These are phyloP conservation scores for Octonoba sinensis DNA, from an alignment of 2,888 invertebrate genomes.

Conservation along the genomic window DNA sequence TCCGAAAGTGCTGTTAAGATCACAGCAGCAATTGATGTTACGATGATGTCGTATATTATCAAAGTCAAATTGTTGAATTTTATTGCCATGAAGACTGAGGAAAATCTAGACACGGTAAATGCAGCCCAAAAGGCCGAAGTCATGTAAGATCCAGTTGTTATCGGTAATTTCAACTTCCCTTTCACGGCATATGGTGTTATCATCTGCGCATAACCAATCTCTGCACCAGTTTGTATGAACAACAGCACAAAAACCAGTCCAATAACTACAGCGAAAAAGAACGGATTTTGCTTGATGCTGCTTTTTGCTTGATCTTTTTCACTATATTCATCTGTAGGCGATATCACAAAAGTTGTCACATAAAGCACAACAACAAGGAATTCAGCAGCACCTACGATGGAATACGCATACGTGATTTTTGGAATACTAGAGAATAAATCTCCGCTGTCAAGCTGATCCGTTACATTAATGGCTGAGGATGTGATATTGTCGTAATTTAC, in stretches of 20 bases:
- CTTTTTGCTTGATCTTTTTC: background rate
- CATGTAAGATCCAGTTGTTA: conserved; percentile 70
- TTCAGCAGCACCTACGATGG: conserved; percentile 70
- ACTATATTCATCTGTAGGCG: conserved; percentile 17
- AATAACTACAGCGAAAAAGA: conserved; percentile 4
- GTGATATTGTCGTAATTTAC: background rate
- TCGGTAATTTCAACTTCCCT: conserved; percentile 68
- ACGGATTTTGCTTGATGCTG: background rate
- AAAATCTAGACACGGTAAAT: conserved; percentile 68
- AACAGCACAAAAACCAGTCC: conserved; percentile 18
- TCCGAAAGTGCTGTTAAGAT: conserved; percentile 68
- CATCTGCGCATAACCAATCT: conserved; percentile 72
- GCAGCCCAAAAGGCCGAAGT: conserved; percentile 72
- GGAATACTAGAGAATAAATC: background rate
- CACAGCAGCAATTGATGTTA: conserved; percentile 69
- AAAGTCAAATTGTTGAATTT: conserved; percentile 71
- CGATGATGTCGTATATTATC: conserved; percentile 70
- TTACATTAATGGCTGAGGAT: background rate
- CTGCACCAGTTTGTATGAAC: conserved; percentile 71
- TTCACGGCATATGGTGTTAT: conserved; percentile 71
- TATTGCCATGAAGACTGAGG: conserved; percentile 71
- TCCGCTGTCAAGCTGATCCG: background rate
- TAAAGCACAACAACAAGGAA: conserved; percentile 70
- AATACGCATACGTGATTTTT: conserved; percentile 68
- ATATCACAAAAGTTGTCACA: conserved; percentile 64